Evolutionary conservation across 2,888 invertebrate species (phyloP), one percentile per base, ranked within the genome.

Genomic region (Ctena decussata): DNA sequence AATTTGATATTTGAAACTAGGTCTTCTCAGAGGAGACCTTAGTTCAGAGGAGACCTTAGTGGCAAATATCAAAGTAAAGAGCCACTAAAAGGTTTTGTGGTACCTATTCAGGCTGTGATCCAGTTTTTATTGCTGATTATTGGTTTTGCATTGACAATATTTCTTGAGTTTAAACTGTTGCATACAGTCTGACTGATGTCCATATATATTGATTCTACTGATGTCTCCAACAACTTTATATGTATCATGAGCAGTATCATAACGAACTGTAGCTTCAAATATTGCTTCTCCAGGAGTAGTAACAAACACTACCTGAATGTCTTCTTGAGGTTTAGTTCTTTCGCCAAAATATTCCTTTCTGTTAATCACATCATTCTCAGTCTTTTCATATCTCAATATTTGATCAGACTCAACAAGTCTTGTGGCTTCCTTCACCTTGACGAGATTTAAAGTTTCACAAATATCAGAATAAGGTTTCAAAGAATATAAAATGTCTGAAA

Each of bases 181-280:
- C n/a, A 96, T 93, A 89, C 96, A 96, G 5, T 85, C 79, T 24
- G 96, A 95, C 89, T 96, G 96, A 79, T 94, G 91, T 0, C 96
- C 96, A 82, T 96, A 96, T 30, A 92, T 85, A 84, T 96, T 96
- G 21, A 96, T 94, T 60, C 96, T 91, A 74, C 96, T 96, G 18
- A 96, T 94, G n/a, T 97, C 97, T 32, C 98, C 98, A 0, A 97
- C 96, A 0, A 98, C 95, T 73, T 95, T 94, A 18, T 87, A 88
- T 37, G 81, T 82, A 96, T 97, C 57, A 89, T 82, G 81, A 30
- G 93, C 32, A 41, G 89, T 79, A 44, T 85, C 91, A 96, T 95
- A 35, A 27, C 97, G 96, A 8, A 98, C 96, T 0, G 98, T 98
- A 0, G 97, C 97, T 95, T 98, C 98, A 95, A 98, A 98, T 70